Evolutionary conservation across 2,888 invertebrate species (phyloP), one percentile per base, ranked within the genome.

Genomic region (Toxonevra muliebris): DNA sequence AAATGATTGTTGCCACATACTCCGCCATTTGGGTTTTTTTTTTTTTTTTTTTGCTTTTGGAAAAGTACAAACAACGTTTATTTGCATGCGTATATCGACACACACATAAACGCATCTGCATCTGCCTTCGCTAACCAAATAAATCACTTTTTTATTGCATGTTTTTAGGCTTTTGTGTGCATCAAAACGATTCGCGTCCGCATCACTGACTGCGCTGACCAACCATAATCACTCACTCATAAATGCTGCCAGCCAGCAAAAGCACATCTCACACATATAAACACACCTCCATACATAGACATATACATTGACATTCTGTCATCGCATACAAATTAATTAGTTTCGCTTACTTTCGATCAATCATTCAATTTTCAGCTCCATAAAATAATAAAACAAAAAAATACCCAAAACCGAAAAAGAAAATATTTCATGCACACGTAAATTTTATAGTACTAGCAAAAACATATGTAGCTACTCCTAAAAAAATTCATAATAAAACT

Each of bases 291-390:
- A 15, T 48, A 10, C 48, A 13, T 11, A 15, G 30, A 7, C 30
- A 4, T 7, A 30, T 7, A 30, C 48, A 48, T 48, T 54, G 61
- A 53, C 61, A 61, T 58, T 58, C 12, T 43, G 53, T 13, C 48
- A 13, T 8, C 5, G 48, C 54, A 67, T 76, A 73, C 72, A 78
- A 81, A 82, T 83, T 82, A 82, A 83, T 83, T 83, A 81, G 82
- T 80, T 82, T 77, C 80, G 79, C 79, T 79, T 73, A 75, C 77
- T 76, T 71, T 19, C 69, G 79, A 83, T 83, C 84, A 81, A 83
- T 83, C 84, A 83, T 82, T 80, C 75, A 80, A 84, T 83, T 82
- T 81, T 82, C 82, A 81, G 80, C 79, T 74, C 79, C 82, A 82
- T 82, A 82, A 82, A 82, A 76, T 74, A 73, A 70, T 64, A 67